Conservation (phyloP, 2,888 invertebrate species). For the Octonoba sinensis region DNA sequence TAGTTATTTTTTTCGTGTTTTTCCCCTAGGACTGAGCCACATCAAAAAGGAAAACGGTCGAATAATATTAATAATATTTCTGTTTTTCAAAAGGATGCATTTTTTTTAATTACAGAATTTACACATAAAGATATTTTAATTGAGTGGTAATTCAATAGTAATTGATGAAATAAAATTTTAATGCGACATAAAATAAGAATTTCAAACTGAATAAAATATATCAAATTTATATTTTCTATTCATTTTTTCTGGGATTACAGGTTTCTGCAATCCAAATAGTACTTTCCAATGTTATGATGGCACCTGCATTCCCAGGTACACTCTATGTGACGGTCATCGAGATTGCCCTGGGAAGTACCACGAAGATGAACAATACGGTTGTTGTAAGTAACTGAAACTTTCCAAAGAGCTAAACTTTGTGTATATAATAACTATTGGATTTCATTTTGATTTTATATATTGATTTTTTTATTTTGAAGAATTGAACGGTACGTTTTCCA, state of each 20-base stretch:
- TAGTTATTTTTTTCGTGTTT: no score
- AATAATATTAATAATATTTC: no score
- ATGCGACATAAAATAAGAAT: no score
- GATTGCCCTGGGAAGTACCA: conserved; percentile 68
- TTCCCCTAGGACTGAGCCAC: no score
- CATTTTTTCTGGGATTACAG: conserved; percentile 42
- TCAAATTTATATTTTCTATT: not conserved
- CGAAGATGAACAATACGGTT: conserved; percentile 67
- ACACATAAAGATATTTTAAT: not conserved
- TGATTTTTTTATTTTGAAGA: no score
- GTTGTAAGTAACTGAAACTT: conserved; percentile 49
- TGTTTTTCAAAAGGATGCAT: not conserved
- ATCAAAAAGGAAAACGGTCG: no score
- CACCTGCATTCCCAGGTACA: conserved; percentile 68
- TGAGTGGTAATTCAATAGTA: not conserved
- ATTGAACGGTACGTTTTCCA: no score
- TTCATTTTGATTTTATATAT: no score
- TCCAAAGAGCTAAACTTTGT: no score
- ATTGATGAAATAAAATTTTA: not conserved
- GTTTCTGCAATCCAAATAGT: conserved; percentile 66
- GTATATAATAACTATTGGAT: no score
- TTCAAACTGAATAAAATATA: no score
- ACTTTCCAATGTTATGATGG: conserved; percentile 69
- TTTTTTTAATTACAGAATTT: not conserved
- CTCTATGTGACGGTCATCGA: conserved; percentile 67